Conservation (phyloP, 1,140 invertebrate species). For the Microplitis mediator region DNA sequence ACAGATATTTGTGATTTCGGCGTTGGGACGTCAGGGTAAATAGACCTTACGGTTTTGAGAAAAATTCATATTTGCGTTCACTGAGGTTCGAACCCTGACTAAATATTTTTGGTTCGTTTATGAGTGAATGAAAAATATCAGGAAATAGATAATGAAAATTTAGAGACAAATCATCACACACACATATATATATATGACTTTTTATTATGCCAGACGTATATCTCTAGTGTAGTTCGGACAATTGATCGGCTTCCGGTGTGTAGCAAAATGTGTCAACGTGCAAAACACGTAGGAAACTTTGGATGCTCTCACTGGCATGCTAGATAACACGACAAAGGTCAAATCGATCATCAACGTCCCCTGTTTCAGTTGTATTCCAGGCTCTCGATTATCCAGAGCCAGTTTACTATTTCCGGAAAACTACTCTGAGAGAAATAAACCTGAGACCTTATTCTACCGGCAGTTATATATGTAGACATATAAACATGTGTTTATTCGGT, state of each 20-base stretch:
- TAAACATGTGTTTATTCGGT: background rate
- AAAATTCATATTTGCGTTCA: no score
- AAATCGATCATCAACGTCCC: slow-evolving; percentile 8
- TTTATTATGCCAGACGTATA: slow-evolving; percentile 1
- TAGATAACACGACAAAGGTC: slow-evolving; percentile 6
- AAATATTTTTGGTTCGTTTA: no score
- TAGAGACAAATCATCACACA: no score
- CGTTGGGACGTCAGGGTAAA: no score
- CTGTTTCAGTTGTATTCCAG: background rate
- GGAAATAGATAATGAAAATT: no score
- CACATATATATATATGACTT: background rate
- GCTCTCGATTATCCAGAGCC: slow-evolving; percentile 7
- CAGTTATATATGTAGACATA: background rate
- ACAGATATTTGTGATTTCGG: no score
- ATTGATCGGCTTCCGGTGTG: slow-evolving; percentile 15
- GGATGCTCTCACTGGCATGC: background rate
- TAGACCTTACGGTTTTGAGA: no score
- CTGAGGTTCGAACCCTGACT: no score
- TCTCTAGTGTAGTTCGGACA: background rate
- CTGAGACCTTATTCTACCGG: background rate
- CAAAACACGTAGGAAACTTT: slow-evolving; percentile 9
- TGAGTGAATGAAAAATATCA: no score
- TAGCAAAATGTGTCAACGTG: slow-evolving; percentile 6
- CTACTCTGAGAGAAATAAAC: background rate
- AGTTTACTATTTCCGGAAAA: slow-evolving; percentile 8